phyloP scores from a whole-genome alignment of 2,113 vertebrate species.

The Myodes glareolus region DNA sequence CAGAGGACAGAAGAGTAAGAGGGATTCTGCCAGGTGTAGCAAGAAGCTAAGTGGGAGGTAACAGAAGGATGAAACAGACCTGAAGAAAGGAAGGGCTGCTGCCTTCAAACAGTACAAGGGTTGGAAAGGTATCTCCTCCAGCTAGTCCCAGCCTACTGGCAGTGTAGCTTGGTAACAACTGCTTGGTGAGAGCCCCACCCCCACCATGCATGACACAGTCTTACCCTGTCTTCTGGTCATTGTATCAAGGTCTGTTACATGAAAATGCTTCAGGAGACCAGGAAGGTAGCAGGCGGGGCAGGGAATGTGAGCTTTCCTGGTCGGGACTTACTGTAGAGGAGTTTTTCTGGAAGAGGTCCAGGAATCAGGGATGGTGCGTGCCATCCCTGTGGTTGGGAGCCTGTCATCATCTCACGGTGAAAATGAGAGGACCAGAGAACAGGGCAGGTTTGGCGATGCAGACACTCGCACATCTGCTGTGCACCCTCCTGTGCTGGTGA shows the following conservation, averaged over 20 bases:
- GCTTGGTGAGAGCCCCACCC: too few relatives aligned
- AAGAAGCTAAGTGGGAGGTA: background rate
- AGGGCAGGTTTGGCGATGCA: background rate
- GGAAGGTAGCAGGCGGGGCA: background rate
- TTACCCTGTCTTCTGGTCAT: background rate
- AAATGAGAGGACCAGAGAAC: background rate
- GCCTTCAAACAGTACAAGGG: background rate
- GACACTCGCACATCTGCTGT: accelerated
- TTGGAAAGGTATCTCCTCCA: background rate
- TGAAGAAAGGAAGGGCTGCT: background rate
- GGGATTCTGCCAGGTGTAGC: background rate
- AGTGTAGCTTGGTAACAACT: background rate
- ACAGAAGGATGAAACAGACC: background rate
- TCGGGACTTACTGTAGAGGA: background rate
- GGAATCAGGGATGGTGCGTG: background rate
- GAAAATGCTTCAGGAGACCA: background rate
- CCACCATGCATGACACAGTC: too few relatives aligned
- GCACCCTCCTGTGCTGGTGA: too few relatives aligned
- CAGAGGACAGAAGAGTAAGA: background rate
- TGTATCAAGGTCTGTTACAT: background rate
- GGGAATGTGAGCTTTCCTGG: background rate
- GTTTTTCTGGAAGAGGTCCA: background rate
- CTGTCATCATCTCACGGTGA: background rate
- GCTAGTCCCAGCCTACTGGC: background rate
- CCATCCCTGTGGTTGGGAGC: background rate